Base-by-base conservation (phyloP, 1,140 invertebrate species). In the Heliconius nattereri region DNA sequence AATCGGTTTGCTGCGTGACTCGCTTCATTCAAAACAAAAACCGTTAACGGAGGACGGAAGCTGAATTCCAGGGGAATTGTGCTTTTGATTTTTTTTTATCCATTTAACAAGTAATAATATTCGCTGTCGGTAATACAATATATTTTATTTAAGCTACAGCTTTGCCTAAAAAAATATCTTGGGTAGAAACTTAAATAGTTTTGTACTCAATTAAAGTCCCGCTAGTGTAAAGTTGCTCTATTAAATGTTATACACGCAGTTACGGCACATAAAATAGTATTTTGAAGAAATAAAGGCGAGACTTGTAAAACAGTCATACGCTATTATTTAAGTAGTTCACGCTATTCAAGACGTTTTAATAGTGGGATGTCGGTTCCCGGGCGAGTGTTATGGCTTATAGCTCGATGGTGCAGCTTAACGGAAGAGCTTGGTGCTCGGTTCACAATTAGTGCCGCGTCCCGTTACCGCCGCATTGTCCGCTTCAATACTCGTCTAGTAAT, bases 381-480 rank as follows among this genome's bases (percentile, higher is more conserved):
- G 83, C 76, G 72, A 84, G 78, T 82, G 80, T 74, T 79, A 84
- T 78, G 78, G 76, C 80, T 75, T 79, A 81, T 78, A 75, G 76
- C 80, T 78, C 76, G 76, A 81, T 71, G 70, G 78, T 73, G 83
- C 82, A 78, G 76, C 85, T 79, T 91, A 90, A 88, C 89, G 90
- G 90, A 89, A 93, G 89, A 89, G 84, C 85, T 87, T 83, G 84
- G 84, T 87, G 84, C 87, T 86, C 88, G 83, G 89, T 91, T 90
- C 90, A 90, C 89, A 93, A 94, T 94, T 94, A 93, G 91, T 90
- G 84, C 84, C 87, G 86, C 80, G 88, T 91, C 86, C 91, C 91
- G 92, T 94, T 94, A 94, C 87, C 81, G 83, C 78, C 85, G 81
- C 92, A 92, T 94, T 93, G 92, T 94, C 89, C 86, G 88, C 87